Evolutionary conservation across 2,888 invertebrate genomes (phyloP), one percentile per base, ranked within the genome.

Genomic region (Himalopsyche anomala): DNA sequence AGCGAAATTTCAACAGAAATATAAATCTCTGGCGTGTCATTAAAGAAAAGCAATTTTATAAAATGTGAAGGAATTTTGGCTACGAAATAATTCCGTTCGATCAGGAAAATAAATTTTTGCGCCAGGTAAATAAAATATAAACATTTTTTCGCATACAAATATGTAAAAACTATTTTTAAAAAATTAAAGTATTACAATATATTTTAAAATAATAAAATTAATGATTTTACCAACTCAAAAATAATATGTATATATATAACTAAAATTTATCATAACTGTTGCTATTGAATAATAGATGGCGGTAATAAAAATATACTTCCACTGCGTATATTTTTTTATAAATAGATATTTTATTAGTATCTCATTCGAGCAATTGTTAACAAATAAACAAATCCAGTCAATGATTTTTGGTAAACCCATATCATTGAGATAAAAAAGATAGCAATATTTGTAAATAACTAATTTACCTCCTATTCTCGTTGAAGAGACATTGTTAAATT

Each of bases 21-120:
- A 74, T 74, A 74, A 74, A 74, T 74, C 74, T 74, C 74, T 74
- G 36, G 74, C 38, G 74, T 38, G 74, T 74, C 74, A 74, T 74
- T 74, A 74, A 74, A 74, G 2, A 51, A 74, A 74, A 74, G 74
- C 74, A 74, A 74, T 74, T 36, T 36, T 38, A 36, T 28, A 36
- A 38, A 74, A 38, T 38, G 74, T 74, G 74, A 74, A 36, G 38
- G 74, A 74, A 36, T 62, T 62, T 62, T 5, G 19, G 28, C 11
- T 62, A 8, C 2, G 2, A 62, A 19, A 62, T 19, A n/a, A 62
- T 62, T 19, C 19, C n/a, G 19, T 56, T 56, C 62, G 19, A 74
- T 74, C 36, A 5, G 62, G 8, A 5, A 38, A 36, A 69, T 69
- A n/a, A n/a, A n/a, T 74, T 36, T 74, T 74, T 19, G 19, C 51